Evolutionary conservation across 2,113 vertebrate genomes (phyloP).

Genomic region (Lates calcarifer): DNA sequence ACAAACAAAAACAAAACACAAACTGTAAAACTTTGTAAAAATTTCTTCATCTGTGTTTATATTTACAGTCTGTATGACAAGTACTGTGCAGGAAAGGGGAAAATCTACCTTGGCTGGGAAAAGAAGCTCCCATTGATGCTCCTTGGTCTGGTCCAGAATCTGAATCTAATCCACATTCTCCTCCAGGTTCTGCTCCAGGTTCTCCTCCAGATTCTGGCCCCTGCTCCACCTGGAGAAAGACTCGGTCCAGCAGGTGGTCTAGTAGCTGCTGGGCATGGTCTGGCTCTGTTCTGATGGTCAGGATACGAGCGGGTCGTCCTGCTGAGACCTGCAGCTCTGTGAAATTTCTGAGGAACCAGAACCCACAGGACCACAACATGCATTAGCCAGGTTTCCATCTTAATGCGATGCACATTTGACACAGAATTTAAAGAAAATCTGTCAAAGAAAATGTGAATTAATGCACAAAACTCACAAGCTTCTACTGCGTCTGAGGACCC

Average conservation of each 20-base stretch:
- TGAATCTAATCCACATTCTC: background rate
- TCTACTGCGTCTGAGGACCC: slow-evolving; percentile 2
- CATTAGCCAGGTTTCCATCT: background rate
- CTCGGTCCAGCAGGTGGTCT: slow-evolving; percentile 47
- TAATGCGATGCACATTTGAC: background rate
- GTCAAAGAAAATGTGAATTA: too few species aligned
- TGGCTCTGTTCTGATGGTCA: slow-evolving; percentile 43
- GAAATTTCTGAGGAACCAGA: slow-evolving; percentile 30
- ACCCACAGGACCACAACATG: background rate
- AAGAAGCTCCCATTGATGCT: background rate
- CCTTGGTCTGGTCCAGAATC: background rate
- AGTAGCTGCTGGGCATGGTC: slow-evolving; percentile 9
- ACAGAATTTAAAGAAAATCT: too few species aligned
- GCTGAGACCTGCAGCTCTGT: slow-evolving; percentile 41
- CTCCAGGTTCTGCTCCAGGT: background rate
- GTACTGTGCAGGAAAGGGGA: background rate
- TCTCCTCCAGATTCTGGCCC: background rate
- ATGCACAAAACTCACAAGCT: slow-evolving; percentile 24
- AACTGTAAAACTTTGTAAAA: background rate
- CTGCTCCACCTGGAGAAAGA: background rate
- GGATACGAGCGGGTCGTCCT: background rate
- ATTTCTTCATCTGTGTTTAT: background rate
- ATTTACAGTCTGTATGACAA: background rate
- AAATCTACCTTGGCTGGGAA: background rate
- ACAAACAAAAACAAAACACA: background rate